Evolutionary conservation across 2,888 invertebrate species (phyloP).

Genomic region (Hipparchia sbordonii): DNA sequence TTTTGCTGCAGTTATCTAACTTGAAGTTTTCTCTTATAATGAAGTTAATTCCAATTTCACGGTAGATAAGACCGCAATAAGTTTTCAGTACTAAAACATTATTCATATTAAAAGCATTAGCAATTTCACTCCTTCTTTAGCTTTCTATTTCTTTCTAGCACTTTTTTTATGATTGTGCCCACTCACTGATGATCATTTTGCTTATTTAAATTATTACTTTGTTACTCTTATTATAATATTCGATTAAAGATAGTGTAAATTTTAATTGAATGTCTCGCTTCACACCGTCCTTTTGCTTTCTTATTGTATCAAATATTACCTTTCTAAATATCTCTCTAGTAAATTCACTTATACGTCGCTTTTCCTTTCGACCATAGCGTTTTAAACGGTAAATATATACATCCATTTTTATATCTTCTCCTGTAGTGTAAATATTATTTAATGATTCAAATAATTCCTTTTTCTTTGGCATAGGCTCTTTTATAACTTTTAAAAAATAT

Average conservation of each 20-base stretch:
- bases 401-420: conserved; percentile 54
- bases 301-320: conserved; percentile 51
- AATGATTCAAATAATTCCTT: conserved; percentile 54
- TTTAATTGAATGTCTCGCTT: conserved; percentile 51
- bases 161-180: background rate
- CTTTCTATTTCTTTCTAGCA: background rate
- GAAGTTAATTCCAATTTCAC: conserved; percentile 11
- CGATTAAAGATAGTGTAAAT: conserved; percentile 55
- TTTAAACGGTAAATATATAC: conserved; percentile 59
- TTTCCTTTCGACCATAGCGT: conserved; percentile 49
- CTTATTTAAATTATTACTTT: background rate
- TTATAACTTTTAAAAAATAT: conserved; percentile 49
- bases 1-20: background rate
- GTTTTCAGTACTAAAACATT: conserved; percentile 18
- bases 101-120: background rate
- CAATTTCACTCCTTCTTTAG: background rate
- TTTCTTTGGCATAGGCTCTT: conserved; percentile 48
- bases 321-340: conserved; percentile 53
- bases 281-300: conserved; percentile 44
- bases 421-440: conserved; percentile 53
- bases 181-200: background rate
- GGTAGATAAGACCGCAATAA: conserved; percentile 4
- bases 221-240: conserved; percentile 44
- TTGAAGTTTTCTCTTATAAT: background rate
- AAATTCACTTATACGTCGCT: conserved; percentile 46